phyloP scores from a whole-genome alignment of 2,797 vertebrate species.

The Cossypha caffra region DNA sequence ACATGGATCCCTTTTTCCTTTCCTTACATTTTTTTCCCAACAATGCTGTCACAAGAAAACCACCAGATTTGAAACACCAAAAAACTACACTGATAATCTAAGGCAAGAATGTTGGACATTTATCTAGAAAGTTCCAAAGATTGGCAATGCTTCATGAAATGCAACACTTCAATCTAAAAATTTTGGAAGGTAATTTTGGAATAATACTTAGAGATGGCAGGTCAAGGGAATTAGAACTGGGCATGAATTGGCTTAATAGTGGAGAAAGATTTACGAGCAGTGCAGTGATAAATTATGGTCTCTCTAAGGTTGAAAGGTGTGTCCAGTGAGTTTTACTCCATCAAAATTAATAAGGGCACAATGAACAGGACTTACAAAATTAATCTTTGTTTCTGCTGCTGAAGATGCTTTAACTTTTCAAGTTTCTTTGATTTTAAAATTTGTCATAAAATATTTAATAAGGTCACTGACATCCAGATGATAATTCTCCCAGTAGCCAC shows the following conservation, averaged over 20 bases:
- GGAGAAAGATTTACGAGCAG: background rate
- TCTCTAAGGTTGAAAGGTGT: background rate
- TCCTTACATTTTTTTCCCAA: background rate
- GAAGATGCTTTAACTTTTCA: background rate
- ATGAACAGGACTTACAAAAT: background rate
- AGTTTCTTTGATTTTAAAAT: background rate
- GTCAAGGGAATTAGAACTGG: background rate
- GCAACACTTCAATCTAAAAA: background rate
- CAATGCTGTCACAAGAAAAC: background rate
- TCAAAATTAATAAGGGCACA: background rate
- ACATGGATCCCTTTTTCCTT: background rate
- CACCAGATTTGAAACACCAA: background rate
- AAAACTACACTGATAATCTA: background rate
- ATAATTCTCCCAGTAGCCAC: background rate
- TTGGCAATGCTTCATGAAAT: background rate
- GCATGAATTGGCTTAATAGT: background rate
- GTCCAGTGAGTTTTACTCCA: background rate
- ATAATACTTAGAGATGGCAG: background rate
- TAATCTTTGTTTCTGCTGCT: background rate
- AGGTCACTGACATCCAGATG: background rate
- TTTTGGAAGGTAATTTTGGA: background rate
- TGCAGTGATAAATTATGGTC: background rate
- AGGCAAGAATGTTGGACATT: background rate
- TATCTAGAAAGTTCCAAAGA: background rate
- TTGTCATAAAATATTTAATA: background rate